Evolutionary conservation across 1,140 invertebrate genomes (phyloP), one percentile per base, ranked within the genome.

Genomic region (Potamilus streckersoni): DNA sequence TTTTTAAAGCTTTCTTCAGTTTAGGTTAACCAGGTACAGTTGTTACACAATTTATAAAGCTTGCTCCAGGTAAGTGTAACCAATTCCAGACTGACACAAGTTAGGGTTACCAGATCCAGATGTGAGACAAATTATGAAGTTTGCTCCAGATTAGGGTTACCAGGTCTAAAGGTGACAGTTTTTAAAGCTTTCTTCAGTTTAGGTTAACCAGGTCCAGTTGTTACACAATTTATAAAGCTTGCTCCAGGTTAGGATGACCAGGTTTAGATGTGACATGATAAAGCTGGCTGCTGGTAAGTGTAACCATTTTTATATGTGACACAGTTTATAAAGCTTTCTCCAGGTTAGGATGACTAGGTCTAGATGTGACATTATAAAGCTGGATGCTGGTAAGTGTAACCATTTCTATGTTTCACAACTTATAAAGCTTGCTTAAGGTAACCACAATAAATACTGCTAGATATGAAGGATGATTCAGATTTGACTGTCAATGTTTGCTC

Each of bases 31-130:
- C 27, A 27, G 27, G 27, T 27, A 1, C 1, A 27, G 27, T 2
- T 27, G 27, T 27, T 1, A 27, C 27, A 27, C 27, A 27, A 2
- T 27, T 27, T 27, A 27, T 27, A n/a, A 27, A 27, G 27, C 27
- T 27, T 27, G 27, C 27, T 27, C 27, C 27, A 27, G 27, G 27
- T 27, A 27, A 27, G 27, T 1, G 27, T 27, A 27, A 27, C 27
- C 27, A 27, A 2, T 1, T 27, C 27, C 27, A 27, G 27, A 1
- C 2, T 27, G 27, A 1, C 2, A 1, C n/a, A 91, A 92, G 71
- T 84, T 96, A 31, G 88, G 94, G 38, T 95, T 96, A 87, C 92
- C 97, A n/a, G 93, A 94, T 65, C 95, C 96, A 2, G 95, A 96
- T 91, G 93, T 97, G 1, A 95, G 95, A 1, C 96, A 98, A 86